Evolutionary conservation across 2,888 invertebrate genomes (phyloP), one percentile per base, ranked within the genome.

Genomic region (Eupeodes latifasciatus): DNA sequence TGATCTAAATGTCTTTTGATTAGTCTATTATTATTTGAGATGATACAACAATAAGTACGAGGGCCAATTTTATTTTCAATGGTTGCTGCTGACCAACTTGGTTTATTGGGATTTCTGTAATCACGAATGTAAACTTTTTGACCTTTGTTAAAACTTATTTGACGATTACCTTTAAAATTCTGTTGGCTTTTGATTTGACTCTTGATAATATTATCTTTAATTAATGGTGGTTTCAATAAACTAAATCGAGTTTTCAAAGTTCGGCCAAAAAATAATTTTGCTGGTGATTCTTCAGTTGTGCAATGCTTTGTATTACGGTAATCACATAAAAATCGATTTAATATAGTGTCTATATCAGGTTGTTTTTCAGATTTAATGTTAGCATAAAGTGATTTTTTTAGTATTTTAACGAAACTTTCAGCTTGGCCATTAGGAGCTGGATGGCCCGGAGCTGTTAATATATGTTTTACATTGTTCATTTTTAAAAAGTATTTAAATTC

Each of bases 401-500:
- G 11, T 2, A 62, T 14, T 51, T 75, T 75, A 11, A 62, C 61
- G 11, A 62, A 75, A 36, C 12, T 36, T 51, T 62, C 51, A 2
- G 90, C 90, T 79, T 90, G 89, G 4, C 90, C 90, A 74, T 91
- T 91, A 40, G 90, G 87, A 66, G 84, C 72, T 51, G 89, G 89
- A 61, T 88, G 90, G 27, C 89, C 82, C 44, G 85, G 85, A 9
- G 90, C 87, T 10, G 89, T 90, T 14, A 86, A 55, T 53, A 76
- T 67, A 64, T 76, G 76, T 10, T 57, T 64, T 0, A 64, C 44
- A 14, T 12, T 11, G 14, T 64, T 71, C 10, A 9, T 71, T 66
- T 57, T 72, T 40, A 72, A 7, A 44, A 72, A 83, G 4, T 27
- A 14, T 27, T 19, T 12, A 55, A 83, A 83, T 10, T 86, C 82